A percentile compares a stretch with the other conserved stretches of the same genome.
phyloP scores from a whole-genome alignment of 1,140 invertebrate species.

The Zaprionus lachaisei region DNA sequence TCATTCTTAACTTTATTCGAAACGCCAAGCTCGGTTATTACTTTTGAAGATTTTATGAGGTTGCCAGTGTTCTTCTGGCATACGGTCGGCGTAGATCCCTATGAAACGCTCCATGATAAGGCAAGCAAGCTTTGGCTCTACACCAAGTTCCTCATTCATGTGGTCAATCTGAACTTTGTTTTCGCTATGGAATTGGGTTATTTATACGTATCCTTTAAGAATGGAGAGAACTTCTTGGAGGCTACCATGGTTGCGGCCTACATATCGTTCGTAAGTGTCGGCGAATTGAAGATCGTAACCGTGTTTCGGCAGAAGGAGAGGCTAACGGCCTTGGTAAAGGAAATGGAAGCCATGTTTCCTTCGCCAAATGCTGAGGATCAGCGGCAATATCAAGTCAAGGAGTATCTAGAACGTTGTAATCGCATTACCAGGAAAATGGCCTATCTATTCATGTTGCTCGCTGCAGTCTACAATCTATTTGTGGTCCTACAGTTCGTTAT shows the following conservation, averaged over 20 bases:
- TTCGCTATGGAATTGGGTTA: conserved; percentile 31
- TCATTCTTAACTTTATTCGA: background rate
- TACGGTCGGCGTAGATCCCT: conserved; percentile 49
- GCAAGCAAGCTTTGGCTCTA: background rate
- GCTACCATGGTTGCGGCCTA: conserved; percentile 60
- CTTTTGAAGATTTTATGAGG: conserved; percentile 52
- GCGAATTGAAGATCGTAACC: conserved; percentile 54
- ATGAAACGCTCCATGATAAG: conserved; percentile 12
- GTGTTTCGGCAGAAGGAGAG: conserved; percentile 39
- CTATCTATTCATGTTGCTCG: conserved; percentile 31
- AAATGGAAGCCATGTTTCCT: conserved; percentile 55
- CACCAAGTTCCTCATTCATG: conserved; percentile 16
- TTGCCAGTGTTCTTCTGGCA: conserved; percentile 47
- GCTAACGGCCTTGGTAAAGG: conserved; percentile 36
- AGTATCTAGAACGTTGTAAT: conserved; percentile 26
- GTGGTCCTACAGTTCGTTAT: conserved; percentile 40
- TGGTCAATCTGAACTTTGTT: conserved; percentile 43
- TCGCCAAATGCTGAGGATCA: background rate
- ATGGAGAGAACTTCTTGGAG: conserved; percentile 52
- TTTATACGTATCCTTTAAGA: conserved; percentile 31
- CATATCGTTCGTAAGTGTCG: conserved; percentile 57
- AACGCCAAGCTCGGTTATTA: background rate
- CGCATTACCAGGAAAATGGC: conserved; percentile 41
- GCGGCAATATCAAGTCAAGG: conserved; percentile 30
- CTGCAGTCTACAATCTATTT: conserved; percentile 58